These are phyloP conservation scores for Pseudochromis fuscus DNA, from an alignment of 2,797 vertebrate genomes.

Conservation along the genomic window DNA sequence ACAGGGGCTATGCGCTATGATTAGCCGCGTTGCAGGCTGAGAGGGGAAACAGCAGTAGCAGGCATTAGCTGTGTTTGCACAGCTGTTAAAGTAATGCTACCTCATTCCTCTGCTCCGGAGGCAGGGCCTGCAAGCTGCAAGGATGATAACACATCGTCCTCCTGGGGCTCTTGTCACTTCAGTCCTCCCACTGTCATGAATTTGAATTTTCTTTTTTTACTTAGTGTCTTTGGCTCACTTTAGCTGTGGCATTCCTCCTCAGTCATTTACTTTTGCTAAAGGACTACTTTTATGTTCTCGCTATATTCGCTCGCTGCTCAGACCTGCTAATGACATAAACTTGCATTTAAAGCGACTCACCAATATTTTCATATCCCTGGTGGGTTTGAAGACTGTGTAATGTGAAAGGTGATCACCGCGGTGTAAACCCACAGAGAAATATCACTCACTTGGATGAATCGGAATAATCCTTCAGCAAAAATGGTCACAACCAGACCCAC, in stretches of 20 bases:
- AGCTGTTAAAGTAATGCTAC: constrained; percentile 83
- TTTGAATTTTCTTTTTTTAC: constrained; percentile 14
- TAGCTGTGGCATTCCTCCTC: neutral
- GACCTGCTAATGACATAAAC: neutral
- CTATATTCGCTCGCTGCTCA: no score
- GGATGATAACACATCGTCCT: constrained; percentile 47
- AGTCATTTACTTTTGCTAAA: constrained; percentile 8
- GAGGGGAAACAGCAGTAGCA: constrained; percentile 68
- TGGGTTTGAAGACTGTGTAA: neutral
- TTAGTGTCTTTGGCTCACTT: constrained; percentile 1
- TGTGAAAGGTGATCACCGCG: neutral
- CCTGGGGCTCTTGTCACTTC: constrained; percentile 18
- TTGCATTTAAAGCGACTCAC: neutral
- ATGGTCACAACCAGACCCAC: no score
- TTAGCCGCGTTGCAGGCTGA: constrained; percentile 63
- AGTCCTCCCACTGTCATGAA: constrained; percentile 25
- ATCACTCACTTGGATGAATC: no score
- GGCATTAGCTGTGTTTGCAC: constrained; percentile 82
- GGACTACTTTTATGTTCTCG: constrained; percentile 1
- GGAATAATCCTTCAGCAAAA: no score
- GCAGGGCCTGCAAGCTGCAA: constrained; percentile 49
- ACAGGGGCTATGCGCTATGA: constrained; percentile 68
- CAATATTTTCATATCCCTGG: neutral
- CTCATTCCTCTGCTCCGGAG: constrained; percentile 69
- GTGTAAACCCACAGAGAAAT: neutral